These are phyloP conservation scores for Gallinago nigripennis DNA, from an alignment of 2,797 vertebrate genomes.

Conservation along the genomic window DNA sequence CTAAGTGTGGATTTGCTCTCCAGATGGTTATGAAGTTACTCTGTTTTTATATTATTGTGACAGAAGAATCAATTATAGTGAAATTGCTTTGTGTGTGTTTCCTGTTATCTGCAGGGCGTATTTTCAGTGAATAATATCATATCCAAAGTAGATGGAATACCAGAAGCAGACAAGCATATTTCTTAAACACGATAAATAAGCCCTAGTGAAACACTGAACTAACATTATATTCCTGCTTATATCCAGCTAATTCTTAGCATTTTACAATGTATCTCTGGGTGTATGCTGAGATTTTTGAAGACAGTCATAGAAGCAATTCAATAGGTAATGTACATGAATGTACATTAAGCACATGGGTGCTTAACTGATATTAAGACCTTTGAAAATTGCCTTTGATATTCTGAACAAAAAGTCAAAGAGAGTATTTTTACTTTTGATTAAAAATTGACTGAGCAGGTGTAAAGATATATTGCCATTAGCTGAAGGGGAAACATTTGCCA, in stretches of 20 bases:
- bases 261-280: background rate
- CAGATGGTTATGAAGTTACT: slow-evolving; percentile 12
- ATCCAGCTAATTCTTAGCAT: background rate
- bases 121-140: slow-evolving; percentile 1
- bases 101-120: background rate
- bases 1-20: background rate
- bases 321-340: background rate
- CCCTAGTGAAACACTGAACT: background rate
- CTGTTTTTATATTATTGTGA: slow-evolving; percentile 11
- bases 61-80: slow-evolving; percentile 27
- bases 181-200: slow-evolving; percentile 50
- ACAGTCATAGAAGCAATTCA: background rate
- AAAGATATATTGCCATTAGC: background rate
- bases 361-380: slow-evolving; percentile 14
- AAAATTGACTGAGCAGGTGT: slow-evolving; percentile 17
- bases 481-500: background rate
- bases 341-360: background rate
- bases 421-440: slow-evolving; percentile 29
- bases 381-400: slow-evolving; percentile 39
- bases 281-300: slow-evolving; percentile 24
- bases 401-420: slow-evolving; percentile 38
- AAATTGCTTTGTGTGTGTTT: slow-evolving; percentile 35
- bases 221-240: background rate
- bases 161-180: slow-evolving; percentile 24
- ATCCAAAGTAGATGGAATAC: background rate